phyloP scores from a whole-genome alignment of 2,797 vertebrate genomes.

The Scolopax bukidnonensis region DNA sequence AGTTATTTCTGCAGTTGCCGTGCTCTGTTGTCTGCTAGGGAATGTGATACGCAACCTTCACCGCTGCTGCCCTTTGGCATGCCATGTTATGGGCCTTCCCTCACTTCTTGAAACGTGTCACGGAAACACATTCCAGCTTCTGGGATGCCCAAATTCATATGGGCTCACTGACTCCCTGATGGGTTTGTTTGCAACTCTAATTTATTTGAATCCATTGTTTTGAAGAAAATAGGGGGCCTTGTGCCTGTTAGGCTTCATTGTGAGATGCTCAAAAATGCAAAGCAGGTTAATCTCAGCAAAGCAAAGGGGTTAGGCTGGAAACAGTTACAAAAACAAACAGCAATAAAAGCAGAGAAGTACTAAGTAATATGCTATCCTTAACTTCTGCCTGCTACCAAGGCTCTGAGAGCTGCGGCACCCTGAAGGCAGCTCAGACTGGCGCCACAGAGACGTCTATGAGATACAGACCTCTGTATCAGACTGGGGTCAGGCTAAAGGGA shows the following conservation, averaged over 20 bases:
- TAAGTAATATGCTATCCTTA: neutral
- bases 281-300: neutral
- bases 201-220: constrained; percentile 9
- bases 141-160: neutral
- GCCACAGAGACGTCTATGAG: neutral
- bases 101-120: neutral
- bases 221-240: neutral
- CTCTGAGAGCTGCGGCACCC: neutral
- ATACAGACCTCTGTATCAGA: neutral
- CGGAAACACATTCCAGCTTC: neutral
- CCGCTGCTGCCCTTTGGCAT: neutral
- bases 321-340: neutral
- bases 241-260: neutral
- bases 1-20: neutral
- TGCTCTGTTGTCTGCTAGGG: neutral
- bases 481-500: neutral
- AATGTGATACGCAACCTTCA: neutral
- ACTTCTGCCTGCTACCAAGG: neutral
- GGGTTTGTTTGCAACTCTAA: neutral
- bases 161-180: neutral
- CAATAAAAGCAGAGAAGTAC: neutral
- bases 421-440: neutral
- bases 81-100: neutral
- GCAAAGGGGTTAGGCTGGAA: neutral
- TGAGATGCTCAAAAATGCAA: neutral